These are phyloP conservation scores for Epsilonema sp. DNA, from an alignment of 2,888 invertebrate species.

Conservation along the genomic window DNA sequence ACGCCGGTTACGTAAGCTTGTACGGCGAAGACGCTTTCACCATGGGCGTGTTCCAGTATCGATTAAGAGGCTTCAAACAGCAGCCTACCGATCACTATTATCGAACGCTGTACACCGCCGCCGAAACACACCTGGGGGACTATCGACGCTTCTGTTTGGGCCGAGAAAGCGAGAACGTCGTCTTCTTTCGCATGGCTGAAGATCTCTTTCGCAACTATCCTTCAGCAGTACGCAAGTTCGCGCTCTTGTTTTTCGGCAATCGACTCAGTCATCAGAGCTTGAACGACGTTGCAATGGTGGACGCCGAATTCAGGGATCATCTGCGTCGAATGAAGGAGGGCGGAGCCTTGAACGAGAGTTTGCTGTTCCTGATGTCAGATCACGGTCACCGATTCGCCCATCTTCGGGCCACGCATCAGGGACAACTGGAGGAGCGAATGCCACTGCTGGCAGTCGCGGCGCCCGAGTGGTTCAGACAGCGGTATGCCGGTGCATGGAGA, in stretches of 20 bases:
- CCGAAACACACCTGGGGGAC: neutral
- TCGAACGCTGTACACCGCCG: neutral
- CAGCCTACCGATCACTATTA: neutral
- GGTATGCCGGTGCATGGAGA: constrained; percentile 41
- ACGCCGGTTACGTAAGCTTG: no score
- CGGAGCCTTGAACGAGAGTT: constrained; percentile 51
- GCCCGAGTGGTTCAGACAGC: constrained; percentile 44
- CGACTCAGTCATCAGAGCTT: constrained; percentile 66
- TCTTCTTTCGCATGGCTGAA: neutral
- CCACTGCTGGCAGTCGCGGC: constrained; percentile 62
- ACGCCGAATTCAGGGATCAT: constrained; percentile 3
- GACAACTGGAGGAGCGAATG: constrained; percentile 67
- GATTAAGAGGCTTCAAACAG: neutral
- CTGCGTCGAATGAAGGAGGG: constrained; percentile 23
- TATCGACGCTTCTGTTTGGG: neutral
- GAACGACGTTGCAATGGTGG: constrained; percentile 43
- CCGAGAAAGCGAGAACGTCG: neutral
- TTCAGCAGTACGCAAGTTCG: constrained; percentile 45
- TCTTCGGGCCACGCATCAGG: constrained; percentile 59
- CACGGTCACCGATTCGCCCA: constrained; percentile 65
- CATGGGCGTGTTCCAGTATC: no score
- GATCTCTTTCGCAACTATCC: neutral
- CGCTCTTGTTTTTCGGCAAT: constrained; percentile 69
- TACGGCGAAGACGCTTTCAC: no score
- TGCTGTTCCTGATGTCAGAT: constrained; percentile 69